A percentile compares a stretch with the other conserved stretches of the same genome.
Conservation (phyloP, 53 echinoderm and acorn worm genomes). For the Zoroaster sp. region DNA sequence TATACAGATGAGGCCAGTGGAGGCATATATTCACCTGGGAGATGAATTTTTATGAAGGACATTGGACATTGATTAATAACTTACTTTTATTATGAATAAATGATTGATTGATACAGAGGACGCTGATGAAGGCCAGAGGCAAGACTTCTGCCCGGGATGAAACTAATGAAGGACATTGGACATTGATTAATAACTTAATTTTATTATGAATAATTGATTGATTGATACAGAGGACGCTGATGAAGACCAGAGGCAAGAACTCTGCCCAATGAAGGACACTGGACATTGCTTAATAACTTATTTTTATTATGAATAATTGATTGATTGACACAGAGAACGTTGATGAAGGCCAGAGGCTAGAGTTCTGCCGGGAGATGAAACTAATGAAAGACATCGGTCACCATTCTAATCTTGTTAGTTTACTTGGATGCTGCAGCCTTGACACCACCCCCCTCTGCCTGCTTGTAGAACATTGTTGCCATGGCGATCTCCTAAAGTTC, state of each 20-base stretch:
- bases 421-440: slow-evolving; percentile 86
- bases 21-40: too few relatives aligned
- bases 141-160: slow-evolving; percentile 88
- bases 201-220: too few relatives aligned
- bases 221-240: too few relatives aligned
- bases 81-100: too few relatives aligned
- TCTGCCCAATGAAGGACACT: too few relatives aligned
- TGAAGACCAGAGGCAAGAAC: too few relatives aligned
- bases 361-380: slow-evolving; percentile 88
- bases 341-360: slow-evolving; percentile 77
- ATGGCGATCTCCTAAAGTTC: slow-evolving; percentile 84
- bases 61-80: too few relatives aligned
- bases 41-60: too few relatives aligned
- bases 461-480: slow-evolving; percentile 90
- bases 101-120: slow-evolving; percentile 56
- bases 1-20: too few relatives aligned
- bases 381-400: slow-evolving; percentile 95
- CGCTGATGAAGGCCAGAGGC: slow-evolving; percentile 78
- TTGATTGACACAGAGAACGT: slow-evolving; percentile 70
- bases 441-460: slow-evolving; percentile 82
- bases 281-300: too few relatives aligned
- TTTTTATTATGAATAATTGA: too few relatives aligned
- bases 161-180: slow-evolving; percentile 95
- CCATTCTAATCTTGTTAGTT: slow-evolving; percentile 92
- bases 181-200: too few relatives aligned